phyloP scores from a whole-genome alignment of 1,140 invertebrate genomes.

The Nasonia vitripennis region DNA sequence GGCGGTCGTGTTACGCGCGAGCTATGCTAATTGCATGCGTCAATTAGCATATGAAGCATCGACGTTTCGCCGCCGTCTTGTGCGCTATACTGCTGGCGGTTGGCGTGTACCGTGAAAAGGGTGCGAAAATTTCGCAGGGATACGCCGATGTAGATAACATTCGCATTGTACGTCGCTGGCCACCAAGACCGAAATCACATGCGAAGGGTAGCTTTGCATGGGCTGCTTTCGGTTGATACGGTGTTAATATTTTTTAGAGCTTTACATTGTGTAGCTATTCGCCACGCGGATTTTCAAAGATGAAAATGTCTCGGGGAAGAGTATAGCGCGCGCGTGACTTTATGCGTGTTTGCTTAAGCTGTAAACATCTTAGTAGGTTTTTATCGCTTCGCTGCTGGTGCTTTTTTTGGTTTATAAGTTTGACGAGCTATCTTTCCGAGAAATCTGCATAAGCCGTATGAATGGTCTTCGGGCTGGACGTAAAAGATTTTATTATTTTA shows the following conservation, averaged over 20 bases:
- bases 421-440: neutral
- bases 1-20: constrained; percentile 61
- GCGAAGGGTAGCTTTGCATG: neutral
- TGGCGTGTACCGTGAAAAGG: constrained; percentile 57
- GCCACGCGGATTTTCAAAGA: neutral
- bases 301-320: neutral
- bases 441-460: constrained; percentile 35
- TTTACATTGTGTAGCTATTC: neutral
- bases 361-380: neutral
- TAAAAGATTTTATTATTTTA: neutral
- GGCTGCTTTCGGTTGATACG: neutral
- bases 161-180: constrained; percentile 55
- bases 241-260: neutral
- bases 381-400: neutral
- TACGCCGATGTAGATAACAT: constrained; percentile 41
- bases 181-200: constrained; percentile 68
- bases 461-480: neutral
- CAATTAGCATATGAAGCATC: constrained; percentile 75
- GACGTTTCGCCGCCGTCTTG: constrained; percentile 53
- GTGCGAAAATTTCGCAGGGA: constrained; percentile 58
- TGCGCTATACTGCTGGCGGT: constrained; percentile 53
- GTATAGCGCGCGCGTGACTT: neutral
- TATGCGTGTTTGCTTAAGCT: constrained; percentile 1
- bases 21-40: constrained; percentile 71
- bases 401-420: neutral